A percentile compares a stretch with the other conserved stretches of the same genome.
phyloP scores from a whole-genome alignment of 2,888 invertebrate genomes.

The Lathronympha strigana region DNA sequence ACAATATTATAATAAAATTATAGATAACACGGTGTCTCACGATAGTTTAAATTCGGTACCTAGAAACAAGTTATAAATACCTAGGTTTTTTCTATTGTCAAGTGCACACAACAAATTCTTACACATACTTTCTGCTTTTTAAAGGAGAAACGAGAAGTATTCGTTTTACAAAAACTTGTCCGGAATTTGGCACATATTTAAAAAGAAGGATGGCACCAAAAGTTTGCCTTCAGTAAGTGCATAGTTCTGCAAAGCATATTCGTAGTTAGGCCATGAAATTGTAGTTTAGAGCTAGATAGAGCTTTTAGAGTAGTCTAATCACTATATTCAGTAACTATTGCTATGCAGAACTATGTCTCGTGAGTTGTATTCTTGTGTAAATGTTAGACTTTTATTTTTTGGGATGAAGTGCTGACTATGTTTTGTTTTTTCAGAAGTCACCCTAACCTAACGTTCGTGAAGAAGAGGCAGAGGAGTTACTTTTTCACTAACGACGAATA shows the following conservation, averaged over 20 bases:
- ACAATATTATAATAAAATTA: no score
- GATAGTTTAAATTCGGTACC: no score
- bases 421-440: constrained; percentile 63
- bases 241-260: constrained; percentile 78
- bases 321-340: constrained; percentile 19
- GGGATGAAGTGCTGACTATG: constrained; percentile 1
- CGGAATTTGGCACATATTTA: constrained; percentile 79
- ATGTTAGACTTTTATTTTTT: neutral
- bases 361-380: constrained; percentile 16
- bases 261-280: constrained; percentile 5
- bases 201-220: constrained; percentile 61
- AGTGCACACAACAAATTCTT: constrained; percentile 18
- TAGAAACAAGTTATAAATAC: no score
- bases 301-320: constrained; percentile 43
- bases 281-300: neutral
- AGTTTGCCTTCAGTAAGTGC: constrained; percentile 71
- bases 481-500: constrained; percentile 65
- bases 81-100: neutral
- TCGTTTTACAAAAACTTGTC: constrained; percentile 78
- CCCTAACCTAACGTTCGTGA: constrained; percentile 74
- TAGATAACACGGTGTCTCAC: no score
- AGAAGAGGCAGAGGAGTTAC: constrained; percentile 71
- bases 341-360: constrained; percentile 54
- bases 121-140: constrained; percentile 45
- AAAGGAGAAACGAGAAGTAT: constrained; percentile 69